phyloP scores from a whole-genome alignment of 1,140 invertebrate genomes.

The Antheraea mylitta region DNA sequence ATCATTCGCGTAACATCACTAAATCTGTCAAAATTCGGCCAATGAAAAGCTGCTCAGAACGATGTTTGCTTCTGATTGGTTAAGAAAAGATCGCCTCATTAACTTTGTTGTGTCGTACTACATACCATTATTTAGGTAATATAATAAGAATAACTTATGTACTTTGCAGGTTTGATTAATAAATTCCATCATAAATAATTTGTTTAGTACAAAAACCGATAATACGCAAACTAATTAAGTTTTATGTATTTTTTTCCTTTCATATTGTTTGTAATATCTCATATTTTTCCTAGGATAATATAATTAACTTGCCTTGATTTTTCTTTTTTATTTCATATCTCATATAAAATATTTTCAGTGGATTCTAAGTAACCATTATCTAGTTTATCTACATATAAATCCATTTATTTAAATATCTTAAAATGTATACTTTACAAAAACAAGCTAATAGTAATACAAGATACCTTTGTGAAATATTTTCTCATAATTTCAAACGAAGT shows the following conservation, averaged over 20 bases:
- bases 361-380: neutral
- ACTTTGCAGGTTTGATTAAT: neutral
- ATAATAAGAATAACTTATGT: neutral
- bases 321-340: slow-evolving; percentile 4
- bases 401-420: neutral
- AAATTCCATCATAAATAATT: neutral
- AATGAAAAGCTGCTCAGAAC: too few species aligned
- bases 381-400: neutral
- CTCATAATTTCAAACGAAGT: neutral
- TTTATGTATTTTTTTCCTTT: slow-evolving; percentile 2
- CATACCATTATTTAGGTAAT: neutral
- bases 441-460: neutral
- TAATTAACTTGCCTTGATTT: slow-evolving; percentile 7
- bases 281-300: neutral
- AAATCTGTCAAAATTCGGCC: too few species aligned
- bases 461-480: neutral
- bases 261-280: neutral
- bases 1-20: too few species aligned
- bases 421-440: neutral
- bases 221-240: neutral
- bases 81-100: too few species aligned
- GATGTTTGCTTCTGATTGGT: too few species aligned
- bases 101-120: neutral
- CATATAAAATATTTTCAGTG: neutral
- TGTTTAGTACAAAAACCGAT: slow-evolving; percentile 3